A percentile compares a stretch with the other conserved stretches of the same genome.
Evolutionary conservation across 2,797 vertebrate species (phyloP).

Genomic region (Crypturellus tataupa): DNA sequence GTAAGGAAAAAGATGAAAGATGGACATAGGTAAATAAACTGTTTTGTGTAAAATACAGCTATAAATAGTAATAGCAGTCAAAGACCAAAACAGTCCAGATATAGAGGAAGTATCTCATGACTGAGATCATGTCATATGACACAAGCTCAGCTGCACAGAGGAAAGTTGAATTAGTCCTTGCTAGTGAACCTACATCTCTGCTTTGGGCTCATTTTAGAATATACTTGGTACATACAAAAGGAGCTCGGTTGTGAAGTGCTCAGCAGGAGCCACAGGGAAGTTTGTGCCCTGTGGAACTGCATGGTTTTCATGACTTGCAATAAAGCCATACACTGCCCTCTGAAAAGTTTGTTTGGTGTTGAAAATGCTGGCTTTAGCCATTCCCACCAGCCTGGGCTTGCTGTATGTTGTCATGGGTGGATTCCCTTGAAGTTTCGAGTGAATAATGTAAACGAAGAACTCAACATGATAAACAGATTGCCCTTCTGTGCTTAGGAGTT

Average conservation of each 20-base stretch:
- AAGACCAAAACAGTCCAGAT: background rate
- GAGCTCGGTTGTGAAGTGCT: fast-evolving
- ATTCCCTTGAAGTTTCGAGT: background rate
- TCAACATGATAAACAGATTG: background rate
- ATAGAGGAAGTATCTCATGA: too few relatives aligned
- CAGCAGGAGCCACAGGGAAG: fast-evolving
- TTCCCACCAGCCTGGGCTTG: background rate
- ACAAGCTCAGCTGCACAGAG: background rate
- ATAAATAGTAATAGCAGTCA: background rate
- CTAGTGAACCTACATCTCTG: background rate
- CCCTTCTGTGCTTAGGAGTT: background rate
- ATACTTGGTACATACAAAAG: fast-evolving
- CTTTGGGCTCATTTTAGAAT: background rate
- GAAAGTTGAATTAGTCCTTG: background rate
- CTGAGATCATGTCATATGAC: background rate
- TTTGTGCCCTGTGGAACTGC: background rate
- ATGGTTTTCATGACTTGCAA: background rate
- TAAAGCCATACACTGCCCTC: background rate
- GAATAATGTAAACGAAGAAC: background rate
- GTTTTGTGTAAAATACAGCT: background rate
- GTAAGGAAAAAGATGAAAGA: background rate
- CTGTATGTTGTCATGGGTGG: background rate
- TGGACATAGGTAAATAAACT: background rate
- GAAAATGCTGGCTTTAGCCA: background rate
- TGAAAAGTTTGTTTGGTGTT: background rate